Conservation (phyloP, 2,888 invertebrate genomes). For the Caenorhabditis sinica region DNA sequence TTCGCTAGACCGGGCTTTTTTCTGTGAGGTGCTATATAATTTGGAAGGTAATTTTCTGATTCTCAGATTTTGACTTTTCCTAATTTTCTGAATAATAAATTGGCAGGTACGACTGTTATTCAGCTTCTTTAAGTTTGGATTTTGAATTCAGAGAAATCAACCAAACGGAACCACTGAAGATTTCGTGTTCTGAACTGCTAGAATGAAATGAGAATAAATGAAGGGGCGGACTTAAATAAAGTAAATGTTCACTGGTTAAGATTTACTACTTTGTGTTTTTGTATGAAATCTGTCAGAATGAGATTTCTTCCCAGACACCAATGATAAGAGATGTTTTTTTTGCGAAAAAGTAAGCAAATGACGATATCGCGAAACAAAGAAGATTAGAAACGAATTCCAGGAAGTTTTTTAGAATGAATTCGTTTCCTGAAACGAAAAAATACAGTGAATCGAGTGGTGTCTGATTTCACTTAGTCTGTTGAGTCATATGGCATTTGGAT, state of each 20-base stretch:
- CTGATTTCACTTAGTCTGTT: too few relatives aligned
- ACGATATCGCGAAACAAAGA: not conserved
- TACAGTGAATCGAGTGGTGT: not conserved
- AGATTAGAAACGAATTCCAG: conserved; percentile 4
- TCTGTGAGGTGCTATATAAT: not conserved
- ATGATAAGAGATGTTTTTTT: not conserved
- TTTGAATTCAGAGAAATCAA: not conserved
- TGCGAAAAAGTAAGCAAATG: not conserved
- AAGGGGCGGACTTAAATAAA: conserved; percentile 6
- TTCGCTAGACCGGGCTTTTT: conserved; percentile 16
- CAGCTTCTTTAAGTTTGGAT: not conserved
- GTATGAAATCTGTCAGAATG: not conserved
- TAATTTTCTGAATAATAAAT: not conserved
- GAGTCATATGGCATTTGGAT: too few relatives aligned
- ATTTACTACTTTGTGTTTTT: conserved; percentile 29
- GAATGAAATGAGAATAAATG: not conserved
- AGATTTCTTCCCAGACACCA: not conserved
- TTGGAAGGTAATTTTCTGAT: not conserved
- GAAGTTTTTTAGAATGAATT: not conserved
- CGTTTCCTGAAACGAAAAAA: not conserved
- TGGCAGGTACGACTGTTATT: not conserved
- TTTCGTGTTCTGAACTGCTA: not conserved
- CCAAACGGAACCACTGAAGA: not conserved
- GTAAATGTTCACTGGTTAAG: not conserved
- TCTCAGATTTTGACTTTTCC: not conserved